Base-by-base conservation (phyloP, 2,888 invertebrate genomes). In the Melolontha melolontha region DNA sequence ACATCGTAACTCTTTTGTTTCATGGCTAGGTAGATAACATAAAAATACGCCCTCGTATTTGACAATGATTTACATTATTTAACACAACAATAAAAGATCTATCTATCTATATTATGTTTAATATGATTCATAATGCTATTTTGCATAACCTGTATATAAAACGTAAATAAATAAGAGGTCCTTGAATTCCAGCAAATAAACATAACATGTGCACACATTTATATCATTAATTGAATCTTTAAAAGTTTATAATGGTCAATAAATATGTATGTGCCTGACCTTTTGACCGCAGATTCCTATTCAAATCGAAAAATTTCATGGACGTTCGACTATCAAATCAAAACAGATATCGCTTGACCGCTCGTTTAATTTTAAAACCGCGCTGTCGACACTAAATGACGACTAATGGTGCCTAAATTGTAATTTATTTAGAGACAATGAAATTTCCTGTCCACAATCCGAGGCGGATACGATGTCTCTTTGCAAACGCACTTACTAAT, bases 391-490 rank as follows among this genome's bases (percentile, higher is more conserved):
- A 7, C 12, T 41, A 40, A 2, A 44, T 27, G 27, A 59, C 59
- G 1, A 44, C 44, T 44, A 57, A 59, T 27, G 22, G 10, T 7
- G 7, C 11, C 14, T 17, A 59, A 59, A 59, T 59, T 59, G 44
- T 44, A 44, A 27, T 42, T 59, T 44, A 59, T 59, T 59, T 16
- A 59, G 14, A 29, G 8, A 34, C 59, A 59, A 59, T 59, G 59
- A 59, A 5, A 59, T 59, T 59, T 59, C 59, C 59, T 59, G 59
- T 59, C 44, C 59, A n/a, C 40, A 17, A 40, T 8, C 40, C 39
- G 40, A 16, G 40, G 40, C 40, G 17, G 4, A 17, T 17, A 54
- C 34, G 34, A 34, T 34, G 34, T 34, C 8, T 34, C 8, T 34
- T 34, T 8, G 6, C 2, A 8, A 34, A 34, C 34, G 7, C 34